These are phyloP conservation scores for Girardia tigrina DNA, from an alignment of 2,888 invertebrate species.

Conservation along the genomic window DNA sequence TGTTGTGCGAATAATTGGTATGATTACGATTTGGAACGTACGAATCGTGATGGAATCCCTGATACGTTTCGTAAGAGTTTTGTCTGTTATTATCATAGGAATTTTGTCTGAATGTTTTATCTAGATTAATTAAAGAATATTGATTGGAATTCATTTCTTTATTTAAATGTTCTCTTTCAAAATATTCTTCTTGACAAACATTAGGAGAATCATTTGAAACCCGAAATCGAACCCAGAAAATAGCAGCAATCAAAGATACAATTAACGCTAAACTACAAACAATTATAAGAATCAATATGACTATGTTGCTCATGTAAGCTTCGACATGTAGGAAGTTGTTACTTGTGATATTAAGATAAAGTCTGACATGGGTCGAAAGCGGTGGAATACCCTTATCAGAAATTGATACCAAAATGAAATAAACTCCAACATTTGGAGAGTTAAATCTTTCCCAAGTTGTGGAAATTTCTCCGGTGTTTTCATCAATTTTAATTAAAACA, in stretches of 20 bases:
- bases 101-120: neutral
- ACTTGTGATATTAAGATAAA: slow-evolving; percentile 25
- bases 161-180: neutral
- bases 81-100: neutral
- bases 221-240: slow-evolving; percentile 34
- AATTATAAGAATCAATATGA: slow-evolving; percentile 30
- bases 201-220: neutral
- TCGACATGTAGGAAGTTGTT: neutral
- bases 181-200: neutral
- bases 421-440: neutral
- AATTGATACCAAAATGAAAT: neutral
- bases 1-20: neutral
- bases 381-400: slow-evolving; percentile 28
- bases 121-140: neutral
- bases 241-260: slow-evolving; percentile 28
- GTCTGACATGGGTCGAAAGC: neutral
- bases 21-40: neutral
- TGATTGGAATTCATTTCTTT: neutral
- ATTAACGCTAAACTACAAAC: slow-evolving; percentile 30
- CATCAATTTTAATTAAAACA: neutral
- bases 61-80: neutral
- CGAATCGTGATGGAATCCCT: neutral
- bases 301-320: slow-evolving; percentile 20
- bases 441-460: slow-evolving; percentile 14
- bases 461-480: neutral